Evolutionary conservation across 2,888 invertebrate species (phyloP).

Genomic region (Spicauda simplicius): DNA sequence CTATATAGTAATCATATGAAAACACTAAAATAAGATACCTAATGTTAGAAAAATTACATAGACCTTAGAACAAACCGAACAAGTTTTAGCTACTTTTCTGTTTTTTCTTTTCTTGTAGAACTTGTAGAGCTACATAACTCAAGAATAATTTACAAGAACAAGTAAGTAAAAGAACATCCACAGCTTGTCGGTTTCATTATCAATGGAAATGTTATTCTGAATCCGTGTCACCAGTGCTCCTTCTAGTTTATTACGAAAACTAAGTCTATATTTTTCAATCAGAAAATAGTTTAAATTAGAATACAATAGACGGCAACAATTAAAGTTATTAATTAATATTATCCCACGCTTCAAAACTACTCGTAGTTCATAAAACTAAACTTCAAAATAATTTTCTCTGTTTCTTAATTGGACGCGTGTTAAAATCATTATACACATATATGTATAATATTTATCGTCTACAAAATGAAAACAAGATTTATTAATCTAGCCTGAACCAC

Average conservation of each 20-base stretch:
- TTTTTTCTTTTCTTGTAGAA: constrained; percentile 7
- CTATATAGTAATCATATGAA: background rate
- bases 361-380: too few relatives aligned
- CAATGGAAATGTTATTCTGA: constrained; percentile 43
- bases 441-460: too few relatives aligned
- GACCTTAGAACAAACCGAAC: background rate
- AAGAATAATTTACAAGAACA: constrained; percentile 36
- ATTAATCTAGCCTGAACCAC: background rate
- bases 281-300: too few relatives aligned
- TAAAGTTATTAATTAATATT: too few relatives aligned
- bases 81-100: constrained; percentile 16
- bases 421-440: too few relatives aligned
- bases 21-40: background rate
- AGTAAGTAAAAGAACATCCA: constrained; percentile 37
- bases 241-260: constrained; percentile 9
- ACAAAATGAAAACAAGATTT: background rate
- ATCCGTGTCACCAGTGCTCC: constrained; percentile 34
- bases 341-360: too few relatives aligned
- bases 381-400: too few relatives aligned
- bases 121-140: constrained; percentile 17
- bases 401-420: too few relatives aligned
- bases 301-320: too few relatives aligned
- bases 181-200: constrained; percentile 43
- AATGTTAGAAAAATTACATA: background rate
- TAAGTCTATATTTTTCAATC: too few relatives aligned